Base-by-base conservation (phyloP, 2,113 vertebrate species). In the Oophaga pumilio region DNA sequence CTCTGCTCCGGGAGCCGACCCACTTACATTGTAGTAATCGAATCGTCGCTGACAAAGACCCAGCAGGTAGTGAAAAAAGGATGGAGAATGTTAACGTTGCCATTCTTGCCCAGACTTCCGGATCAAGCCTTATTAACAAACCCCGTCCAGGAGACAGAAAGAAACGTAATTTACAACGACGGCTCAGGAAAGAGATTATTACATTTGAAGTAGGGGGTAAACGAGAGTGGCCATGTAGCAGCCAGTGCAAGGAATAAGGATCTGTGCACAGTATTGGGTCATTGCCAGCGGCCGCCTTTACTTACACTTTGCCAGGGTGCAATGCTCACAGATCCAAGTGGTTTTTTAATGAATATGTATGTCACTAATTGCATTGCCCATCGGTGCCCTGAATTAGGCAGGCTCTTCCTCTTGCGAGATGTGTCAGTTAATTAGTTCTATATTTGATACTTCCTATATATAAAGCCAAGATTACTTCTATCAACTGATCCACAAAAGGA, bases 341-440 rank as follows among this genome's bases (percentile, higher is more conserved):
- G 52, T 69, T 18, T 76, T 15, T 76, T 74, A 73, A 76, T 85
- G 84, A 85, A 62, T 85, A 85, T 85, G 53, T 71, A 85, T 74
- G 69, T 43, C 20, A 13, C 83, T 85, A 85, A 85, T 85, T 76
- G 71, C 71, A 60, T 28, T 57, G 52, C 53, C 68, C 74, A 84
- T 74, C 82, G 49, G 20, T 33, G 68, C 8, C 68, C 66, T 33
- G 26, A 33, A 73, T 57, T 33, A 59, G 43, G 49, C 17, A n/a
- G 71, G 15, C 17, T 76, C 69, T 15, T 85, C 68, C 56, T 49
- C 84, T 66, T 85, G 26, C 26, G 17, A 73, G 50, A 59, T 53
- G 43, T 85, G 83, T 52, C 66, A 76, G 20, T 85, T 84, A 76
- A 85, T 85, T 85, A 85, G 84, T 76, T 85, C 84, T 74, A 85